phyloP scores from a whole-genome alignment of 2,113 vertebrate species.

The Entomyzon cyanotis region DNA sequence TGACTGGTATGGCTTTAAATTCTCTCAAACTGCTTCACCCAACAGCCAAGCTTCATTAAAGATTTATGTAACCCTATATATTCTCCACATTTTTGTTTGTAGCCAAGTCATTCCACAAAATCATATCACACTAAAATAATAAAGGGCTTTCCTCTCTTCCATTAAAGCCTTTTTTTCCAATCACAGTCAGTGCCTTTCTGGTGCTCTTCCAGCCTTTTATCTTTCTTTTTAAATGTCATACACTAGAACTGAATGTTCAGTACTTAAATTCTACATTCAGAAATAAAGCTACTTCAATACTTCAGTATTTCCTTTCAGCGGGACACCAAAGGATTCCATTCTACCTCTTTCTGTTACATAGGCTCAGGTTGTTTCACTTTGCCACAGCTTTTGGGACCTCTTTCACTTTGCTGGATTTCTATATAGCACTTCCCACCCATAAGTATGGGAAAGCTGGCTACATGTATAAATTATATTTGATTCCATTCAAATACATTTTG shows the following conservation, averaged over 20 bases:
- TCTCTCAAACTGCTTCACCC: background rate
- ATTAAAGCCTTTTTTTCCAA: background rate
- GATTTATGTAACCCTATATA: background rate
- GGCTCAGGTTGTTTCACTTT: background rate
- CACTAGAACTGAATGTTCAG: background rate
- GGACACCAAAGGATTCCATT: background rate
- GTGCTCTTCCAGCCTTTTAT: background rate
- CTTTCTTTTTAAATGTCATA: background rate
- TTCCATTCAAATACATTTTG: background rate
- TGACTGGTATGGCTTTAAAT: background rate
- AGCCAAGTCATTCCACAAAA: background rate
- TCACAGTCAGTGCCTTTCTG: background rate
- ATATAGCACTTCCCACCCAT: background rate
- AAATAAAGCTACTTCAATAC: background rate
- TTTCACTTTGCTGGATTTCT: background rate
- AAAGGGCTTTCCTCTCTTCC: background rate
- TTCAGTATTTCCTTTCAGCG: background rate
- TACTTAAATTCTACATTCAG: background rate
- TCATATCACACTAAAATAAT: background rate
- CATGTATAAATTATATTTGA: background rate
- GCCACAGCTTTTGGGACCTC: background rate
- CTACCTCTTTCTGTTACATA: background rate
- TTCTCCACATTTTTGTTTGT: background rate
- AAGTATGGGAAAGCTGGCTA: background rate
- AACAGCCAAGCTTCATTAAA: background rate